phyloP scores from a whole-genome alignment of 2,888 invertebrate genomes.

The Allygus modestus region DNA sequence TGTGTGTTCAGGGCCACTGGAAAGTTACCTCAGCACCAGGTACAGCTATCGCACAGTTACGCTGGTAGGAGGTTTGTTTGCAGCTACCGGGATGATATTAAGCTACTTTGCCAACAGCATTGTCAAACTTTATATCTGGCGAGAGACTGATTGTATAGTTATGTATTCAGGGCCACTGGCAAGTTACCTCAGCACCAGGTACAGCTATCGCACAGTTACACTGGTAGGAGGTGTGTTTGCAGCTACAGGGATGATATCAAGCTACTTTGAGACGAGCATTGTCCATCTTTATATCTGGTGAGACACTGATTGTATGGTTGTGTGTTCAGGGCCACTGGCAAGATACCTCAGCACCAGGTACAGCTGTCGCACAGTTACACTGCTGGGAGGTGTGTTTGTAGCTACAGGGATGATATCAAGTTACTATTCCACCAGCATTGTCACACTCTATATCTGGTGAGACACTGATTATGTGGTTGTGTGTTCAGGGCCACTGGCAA shows the following conservation, averaged over 20 bases:
- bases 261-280: conserved; percentile 89
- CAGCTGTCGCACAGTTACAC: conserved; percentile 89
- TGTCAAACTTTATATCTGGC: no score
- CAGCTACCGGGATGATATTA: no score
- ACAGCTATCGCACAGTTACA: conserved; percentile 90
- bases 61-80: no score
- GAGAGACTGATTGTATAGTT: no score
- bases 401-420: conserved; percentile 91
- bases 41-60: no score
- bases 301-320: no score
- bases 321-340: conserved; percentile 87
- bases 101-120: no score
- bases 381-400: conserved; percentile 89
- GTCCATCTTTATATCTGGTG: conserved; percentile 86
- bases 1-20: no score
- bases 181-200: conserved; percentile 89
- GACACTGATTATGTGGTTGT: no score
- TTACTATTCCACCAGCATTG: conserved; percentile 88
- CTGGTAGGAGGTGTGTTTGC: conserved; percentile 89
- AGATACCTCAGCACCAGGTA: conserved; percentile 90
- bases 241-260: conserved; percentile 89
- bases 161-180: conserved; percentile 88
- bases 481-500: no score
- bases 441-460: no score
- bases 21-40: no score